Percentiles rank a stretch among this genome's conserved stretches.
These are phyloP conservation scores for Goniozus legneri DNA, from an alignment of 1,140 invertebrate genomes.

Conservation along the genomic window DNA sequence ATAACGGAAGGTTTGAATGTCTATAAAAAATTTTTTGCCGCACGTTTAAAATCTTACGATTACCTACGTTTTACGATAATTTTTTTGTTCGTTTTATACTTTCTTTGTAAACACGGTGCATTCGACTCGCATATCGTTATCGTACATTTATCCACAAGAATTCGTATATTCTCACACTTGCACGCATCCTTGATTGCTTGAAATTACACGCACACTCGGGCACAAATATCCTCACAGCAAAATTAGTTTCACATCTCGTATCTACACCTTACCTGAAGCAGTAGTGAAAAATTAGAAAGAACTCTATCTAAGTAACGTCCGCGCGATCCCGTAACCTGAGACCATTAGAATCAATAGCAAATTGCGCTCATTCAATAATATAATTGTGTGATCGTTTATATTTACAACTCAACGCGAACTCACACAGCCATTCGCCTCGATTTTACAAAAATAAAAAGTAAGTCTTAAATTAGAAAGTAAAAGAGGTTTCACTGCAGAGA, in stretches of 20 bases:
- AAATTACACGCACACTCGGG: too few species aligned
- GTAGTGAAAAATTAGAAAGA: slow-evolving; percentile 12
- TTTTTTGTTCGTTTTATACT: too few species aligned
- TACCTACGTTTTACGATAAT: too few species aligned
- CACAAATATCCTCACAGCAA: too few species aligned
- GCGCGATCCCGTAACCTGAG: background rate
- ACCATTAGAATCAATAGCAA: background rate
- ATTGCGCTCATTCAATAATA: too few species aligned
- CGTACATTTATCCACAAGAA: slow-evolving; percentile 11
- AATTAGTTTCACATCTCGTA: slow-evolving; percentile 15
- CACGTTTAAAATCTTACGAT: too few species aligned
- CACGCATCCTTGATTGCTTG: background rate
- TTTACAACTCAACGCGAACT: slow-evolving; percentile 24
- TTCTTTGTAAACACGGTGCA: too few species aligned
- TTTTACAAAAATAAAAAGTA: slow-evolving; percentile 28
- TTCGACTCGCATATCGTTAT: background rate
- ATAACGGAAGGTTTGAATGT: background rate
- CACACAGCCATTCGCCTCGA: slow-evolving; percentile 28
- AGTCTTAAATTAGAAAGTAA: slow-evolving; percentile 13
- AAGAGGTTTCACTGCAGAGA: slow-evolving; percentile 23
- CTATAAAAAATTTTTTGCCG: background rate
- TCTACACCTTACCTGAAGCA: slow-evolving; percentile 29
- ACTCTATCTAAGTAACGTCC: slow-evolving; percentile 5
- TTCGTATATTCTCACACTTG: background rate
- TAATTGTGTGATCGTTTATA: slow-evolving; percentile 15